A percentile compares a stretch with the other conserved stretches of the same genome.
These are phyloP conservation scores for Heteromyza rotundicornis DNA, from an alignment of 2,888 invertebrate species.

Conservation along the genomic window DNA sequence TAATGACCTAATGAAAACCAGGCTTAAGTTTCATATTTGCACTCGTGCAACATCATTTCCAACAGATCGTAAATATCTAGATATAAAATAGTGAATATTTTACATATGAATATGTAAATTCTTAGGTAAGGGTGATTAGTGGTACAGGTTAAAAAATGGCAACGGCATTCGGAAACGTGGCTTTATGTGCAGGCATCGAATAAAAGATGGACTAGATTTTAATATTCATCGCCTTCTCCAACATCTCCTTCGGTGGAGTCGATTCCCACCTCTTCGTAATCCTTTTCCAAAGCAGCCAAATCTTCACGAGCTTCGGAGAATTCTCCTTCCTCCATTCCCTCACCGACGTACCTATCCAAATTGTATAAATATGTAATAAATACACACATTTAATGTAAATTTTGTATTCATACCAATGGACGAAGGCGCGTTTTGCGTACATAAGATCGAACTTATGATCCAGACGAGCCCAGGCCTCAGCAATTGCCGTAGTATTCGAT, in stretches of 20 bases:
- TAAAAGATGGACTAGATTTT: slow-evolving; percentile 34
- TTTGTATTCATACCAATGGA: too few species aligned
- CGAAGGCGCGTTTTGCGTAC: slow-evolving; percentile 95
- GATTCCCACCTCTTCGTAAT: slow-evolving; percentile 80
- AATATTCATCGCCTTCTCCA: slow-evolving; percentile 76
- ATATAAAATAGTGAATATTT: too few species aligned
- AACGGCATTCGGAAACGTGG: neutral
- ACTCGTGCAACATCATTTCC: too few species aligned
- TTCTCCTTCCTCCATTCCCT: slow-evolving; percentile 88
- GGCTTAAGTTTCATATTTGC: too few species aligned
- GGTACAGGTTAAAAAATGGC: neutral
- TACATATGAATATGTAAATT: neutral
- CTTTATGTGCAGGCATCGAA: neutral
- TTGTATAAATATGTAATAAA: too few species aligned
- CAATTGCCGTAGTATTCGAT: slow-evolving; percentile 95
- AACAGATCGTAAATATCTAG: too few species aligned
- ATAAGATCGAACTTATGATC: slow-evolving; percentile 96
- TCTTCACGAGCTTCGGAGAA: slow-evolving; percentile 89
- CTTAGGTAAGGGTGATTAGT: neutral
- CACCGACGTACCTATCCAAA: slow-evolving; percentile 80
- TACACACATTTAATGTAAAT: too few species aligned
- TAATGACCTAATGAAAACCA: too few species aligned
- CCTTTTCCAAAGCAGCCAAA: slow-evolving; percentile 79
- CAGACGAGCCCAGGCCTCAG: slow-evolving; percentile 93
- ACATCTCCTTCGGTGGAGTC: slow-evolving; percentile 76